A percentile compares a stretch with the other conserved stretches of the same genome.
These are phyloP conservation scores for Neodon shergylaensis DNA, from an alignment of 2,113 vertebrate species.

Conservation along the genomic window DNA sequence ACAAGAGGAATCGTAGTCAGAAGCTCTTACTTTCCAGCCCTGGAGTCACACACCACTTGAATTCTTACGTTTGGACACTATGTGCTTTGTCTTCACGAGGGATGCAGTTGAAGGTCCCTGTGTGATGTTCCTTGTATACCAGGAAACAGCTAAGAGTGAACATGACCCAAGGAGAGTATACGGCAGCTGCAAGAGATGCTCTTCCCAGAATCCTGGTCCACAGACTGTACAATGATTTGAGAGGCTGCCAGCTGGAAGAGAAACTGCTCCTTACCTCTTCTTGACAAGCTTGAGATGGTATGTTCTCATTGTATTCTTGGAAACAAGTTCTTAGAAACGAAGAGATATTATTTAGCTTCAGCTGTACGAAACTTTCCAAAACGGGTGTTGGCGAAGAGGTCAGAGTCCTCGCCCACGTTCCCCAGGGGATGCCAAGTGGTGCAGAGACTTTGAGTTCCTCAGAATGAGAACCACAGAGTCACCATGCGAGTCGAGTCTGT, in stretches of 20 bases:
- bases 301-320: background rate
- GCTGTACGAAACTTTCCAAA: background rate
- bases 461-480: background rate
- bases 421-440: background rate
- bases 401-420: too few relatives aligned
- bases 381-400: background rate
- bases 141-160: background rate
- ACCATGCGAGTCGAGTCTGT: too few relatives aligned
- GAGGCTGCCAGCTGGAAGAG: background rate
- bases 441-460: background rate
- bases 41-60: fast-evolving
- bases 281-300: background rate
- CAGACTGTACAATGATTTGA: background rate
- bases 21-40: background rate
- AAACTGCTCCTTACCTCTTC: fast-evolving
- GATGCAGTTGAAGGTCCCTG: fast-evolving
- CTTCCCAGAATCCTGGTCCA: background rate
- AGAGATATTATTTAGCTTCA: background rate
- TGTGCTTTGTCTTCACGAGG: background rate
- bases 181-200: fast-evolving
- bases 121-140: background rate
- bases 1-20: fast-evolving
- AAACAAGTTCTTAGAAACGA: background rate
- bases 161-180: fast-evolving
- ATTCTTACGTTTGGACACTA: background rate